phyloP scores from a whole-genome alignment of 2,888 invertebrate species.

The Hirudinaria manillensis region DNA sequence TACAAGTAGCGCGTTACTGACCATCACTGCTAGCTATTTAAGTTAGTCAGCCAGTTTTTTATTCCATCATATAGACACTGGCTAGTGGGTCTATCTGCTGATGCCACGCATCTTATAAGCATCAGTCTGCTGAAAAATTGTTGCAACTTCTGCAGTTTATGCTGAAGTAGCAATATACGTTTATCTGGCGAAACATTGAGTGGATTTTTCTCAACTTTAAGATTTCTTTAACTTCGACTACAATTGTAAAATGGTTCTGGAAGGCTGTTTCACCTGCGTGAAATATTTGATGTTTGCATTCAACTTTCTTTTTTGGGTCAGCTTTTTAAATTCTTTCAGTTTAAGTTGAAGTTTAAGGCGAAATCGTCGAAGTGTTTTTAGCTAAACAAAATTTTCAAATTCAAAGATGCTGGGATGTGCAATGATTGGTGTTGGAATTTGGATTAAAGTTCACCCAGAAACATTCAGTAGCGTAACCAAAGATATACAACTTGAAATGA shows the following conservation, averaged over 20 bases:
- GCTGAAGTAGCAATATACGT: too few relatives aligned
- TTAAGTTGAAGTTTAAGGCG: background rate
- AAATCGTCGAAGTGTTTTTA: too few relatives aligned
- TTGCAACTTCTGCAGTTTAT: too few relatives aligned
- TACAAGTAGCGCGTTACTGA: too few relatives aligned
- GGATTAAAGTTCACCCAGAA: constrained; percentile 67
- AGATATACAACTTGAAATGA: constrained; percentile 59
- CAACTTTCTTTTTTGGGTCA: constrained; percentile 54
- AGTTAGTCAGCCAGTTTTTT: too few relatives aligned
- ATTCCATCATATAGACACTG: too few relatives aligned
- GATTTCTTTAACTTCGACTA: background rate
- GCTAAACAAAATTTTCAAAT: too few relatives aligned
- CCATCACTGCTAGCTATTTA: too few relatives aligned
- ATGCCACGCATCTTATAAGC: too few relatives aligned
- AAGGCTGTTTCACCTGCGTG: constrained; percentile 52
- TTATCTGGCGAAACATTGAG: too few relatives aligned
- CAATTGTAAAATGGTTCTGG: constrained; percentile 42
- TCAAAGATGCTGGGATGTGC: constrained; percentile 67
- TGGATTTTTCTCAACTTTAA: background rate
- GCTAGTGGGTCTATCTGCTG: too few relatives aligned
- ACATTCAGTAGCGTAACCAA: background rate
- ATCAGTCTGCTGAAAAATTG: too few relatives aligned
- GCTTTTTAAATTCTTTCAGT: constrained; percentile 33
- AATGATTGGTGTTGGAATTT: constrained; percentile 67
- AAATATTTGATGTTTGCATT: constrained; percentile 54